Evolutionary conservation across 2,888 invertebrate species (phyloP), one percentile per base, ranked within the genome.

Genomic region (Eupithecia subumbrata): DNA sequence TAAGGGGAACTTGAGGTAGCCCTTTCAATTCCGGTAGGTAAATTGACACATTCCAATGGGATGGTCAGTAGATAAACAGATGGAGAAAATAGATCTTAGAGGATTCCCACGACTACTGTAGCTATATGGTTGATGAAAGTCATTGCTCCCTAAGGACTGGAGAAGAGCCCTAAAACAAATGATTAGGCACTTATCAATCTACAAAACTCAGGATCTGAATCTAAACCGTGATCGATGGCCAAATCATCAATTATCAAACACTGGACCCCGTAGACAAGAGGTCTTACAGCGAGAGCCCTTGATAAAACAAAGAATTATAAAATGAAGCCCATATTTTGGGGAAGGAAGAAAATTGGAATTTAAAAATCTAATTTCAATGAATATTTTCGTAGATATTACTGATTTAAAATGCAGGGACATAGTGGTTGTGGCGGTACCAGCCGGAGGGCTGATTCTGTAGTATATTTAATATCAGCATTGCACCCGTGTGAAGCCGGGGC

Each of bases 171-270:
- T 37, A 22, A 67, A 56, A 70, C 52, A 68, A 66, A 71, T 22
- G 67, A 60, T 34, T 34, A 30, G 2, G 2, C 3, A 22, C 43
- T 64, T 37, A 40, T 68, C 68, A 67, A 67, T 64, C 64, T 14
- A 45, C 73, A 64, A 69, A 72, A 37, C 68, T 68, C 30, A 67
- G 40, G 60, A 45, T 56, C 67, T 72, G 34, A 40, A 73, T 71
- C 71, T 22, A 37, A 71, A 71, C 60, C 76, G 76, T 81, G 80
- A 83, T 82, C 77, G 81, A 84, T 83, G 80, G 76, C 74, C 77
- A 81, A 83, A 86, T 80, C 87, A 89, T 89, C 85, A 87, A 89
- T 90, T 88, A 90, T 82, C 80, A 81, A 69, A 76, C 80, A 68
- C 75, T 52, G 69, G 78, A 80, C 80, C 76, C 73, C 80, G 75